Base-by-base conservation (phyloP, 2,888 invertebrate species). In the Leistus spinibarbis region DNA sequence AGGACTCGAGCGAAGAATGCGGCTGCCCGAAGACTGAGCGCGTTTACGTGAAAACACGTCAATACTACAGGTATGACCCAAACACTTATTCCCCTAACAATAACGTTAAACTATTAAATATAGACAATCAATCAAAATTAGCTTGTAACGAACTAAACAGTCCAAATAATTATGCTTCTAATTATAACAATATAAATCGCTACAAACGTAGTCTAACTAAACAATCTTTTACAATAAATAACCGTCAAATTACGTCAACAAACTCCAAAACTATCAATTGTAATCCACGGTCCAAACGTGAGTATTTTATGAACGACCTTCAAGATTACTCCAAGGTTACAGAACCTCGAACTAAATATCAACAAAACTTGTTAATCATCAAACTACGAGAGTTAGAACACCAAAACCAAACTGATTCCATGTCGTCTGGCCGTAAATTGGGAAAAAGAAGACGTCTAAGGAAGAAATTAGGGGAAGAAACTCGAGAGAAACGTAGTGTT, bases 281-380 rank as follows among this genome's bases (percentile, higher is more conserved):
- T 24, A 3, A 24, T 24, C 4, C 13, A 60, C 2, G 69, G 27
- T 7, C 13, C 1, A 69, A 69, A 60, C 16, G 71, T 7, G 71
- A 71, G 54, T 71, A 16, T 16, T 64, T 71, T 54, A 54, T 64
- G 22, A 63, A 71, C 20, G 19, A 71, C 24, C 17, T 71, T 13
- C 71, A 64, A 56, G 64, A 71, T 71, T 71, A 24, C 24, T 16
- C 23, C 2, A 54, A 54, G 5, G 20, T 23, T 9, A 54, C 71
- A 0, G 54, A 53, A 4, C 64, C 54, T 7, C 62, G 63, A 54
- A 63, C 64, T 7, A 7, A 16, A 9, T 40, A 40, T 40, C 40
- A 40, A 40, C 40, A 40, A 7, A 40, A 40, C 40, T 10, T 40
- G 40, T 13, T 40, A 2, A 2, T 40, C 2, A 40, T 40, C 7